A percentile compares a stretch with the other conserved stretches of the same genome.
Evolutionary conservation across 2,113 vertebrate genomes (phyloP).

Genomic region (Cnemophilus loriae): DNA sequence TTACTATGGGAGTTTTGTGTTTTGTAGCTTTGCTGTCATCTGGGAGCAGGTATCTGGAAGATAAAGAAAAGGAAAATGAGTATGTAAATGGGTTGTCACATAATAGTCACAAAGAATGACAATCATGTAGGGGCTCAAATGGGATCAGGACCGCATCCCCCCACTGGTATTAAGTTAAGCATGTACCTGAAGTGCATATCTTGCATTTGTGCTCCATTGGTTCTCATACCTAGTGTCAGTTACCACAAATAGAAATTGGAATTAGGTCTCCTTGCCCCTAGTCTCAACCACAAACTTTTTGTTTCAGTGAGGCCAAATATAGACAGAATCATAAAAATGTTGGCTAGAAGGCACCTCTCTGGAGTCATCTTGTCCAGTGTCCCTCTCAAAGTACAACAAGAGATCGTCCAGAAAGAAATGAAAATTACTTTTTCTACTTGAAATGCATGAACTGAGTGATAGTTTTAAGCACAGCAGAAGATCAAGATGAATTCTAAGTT

Average conservation of each 20-base stretch:
- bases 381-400: neutral
- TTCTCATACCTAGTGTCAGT: neutral
- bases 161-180: neutral
- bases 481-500: neutral
- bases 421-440: neutral
- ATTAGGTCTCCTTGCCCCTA: neutral
- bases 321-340: neutral
- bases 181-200: neutral
- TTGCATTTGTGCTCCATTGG: neutral
- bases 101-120: neutral
- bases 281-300: neutral
- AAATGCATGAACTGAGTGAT: neutral
- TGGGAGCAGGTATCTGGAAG: constrained; percentile 88
- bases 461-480: neutral
- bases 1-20: constrained; percentile 92
- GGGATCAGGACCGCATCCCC: neutral
- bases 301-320: neutral
- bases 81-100: neutral
- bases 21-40: constrained; percentile 93
- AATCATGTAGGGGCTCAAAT: neutral
- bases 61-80: neutral
- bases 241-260: neutral
- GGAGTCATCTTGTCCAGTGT: neutral
- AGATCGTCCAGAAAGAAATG: neutral
- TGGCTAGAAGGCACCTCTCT: neutral